phyloP scores from a whole-genome alignment of 1,140 invertebrate genomes.

The Scaptomyza pallida region DNA sequence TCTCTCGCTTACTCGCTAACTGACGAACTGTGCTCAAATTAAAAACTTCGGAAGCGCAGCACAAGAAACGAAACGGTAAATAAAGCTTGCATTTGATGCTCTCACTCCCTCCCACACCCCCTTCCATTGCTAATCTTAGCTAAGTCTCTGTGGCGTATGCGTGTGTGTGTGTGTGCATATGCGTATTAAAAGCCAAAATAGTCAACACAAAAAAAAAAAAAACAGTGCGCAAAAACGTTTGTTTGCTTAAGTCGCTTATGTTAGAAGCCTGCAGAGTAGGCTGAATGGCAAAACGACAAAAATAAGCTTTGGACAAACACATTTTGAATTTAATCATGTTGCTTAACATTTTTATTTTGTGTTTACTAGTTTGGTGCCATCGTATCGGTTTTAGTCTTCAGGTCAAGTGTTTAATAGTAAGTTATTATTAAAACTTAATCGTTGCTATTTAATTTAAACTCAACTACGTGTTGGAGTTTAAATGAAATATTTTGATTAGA shows the following conservation, averaged over 20 bases:
- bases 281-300: background rate
- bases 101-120: background rate
- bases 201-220: background rate
- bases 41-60: background rate
- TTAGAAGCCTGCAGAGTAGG: background rate
- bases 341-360: too few relatives aligned
- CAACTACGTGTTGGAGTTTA: too few relatives aligned
- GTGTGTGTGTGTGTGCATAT: background rate
- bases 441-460: too few relatives aligned
- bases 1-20: conserved; percentile 2
- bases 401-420: too few relatives aligned
- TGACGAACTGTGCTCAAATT: conserved; percentile 5
- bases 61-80: conserved; percentile 34
- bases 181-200: background rate
- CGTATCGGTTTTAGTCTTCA: too few relatives aligned
- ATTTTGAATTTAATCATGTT: too few relatives aligned
- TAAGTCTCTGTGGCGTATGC: background rate
- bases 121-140: background rate
- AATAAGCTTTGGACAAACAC: too few relatives aligned
- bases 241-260: background rate
- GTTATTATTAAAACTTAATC: too few relatives aligned
- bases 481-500: too few relatives aligned
- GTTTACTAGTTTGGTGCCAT: too few relatives aligned
- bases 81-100: conserved; percentile 20
- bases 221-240: background rate